Evolutionary conservation across 2,797 vertebrate genomes (phyloP), one percentile per base, ranked within the genome.

Genomic region (Hybognathus amarus): DNA sequence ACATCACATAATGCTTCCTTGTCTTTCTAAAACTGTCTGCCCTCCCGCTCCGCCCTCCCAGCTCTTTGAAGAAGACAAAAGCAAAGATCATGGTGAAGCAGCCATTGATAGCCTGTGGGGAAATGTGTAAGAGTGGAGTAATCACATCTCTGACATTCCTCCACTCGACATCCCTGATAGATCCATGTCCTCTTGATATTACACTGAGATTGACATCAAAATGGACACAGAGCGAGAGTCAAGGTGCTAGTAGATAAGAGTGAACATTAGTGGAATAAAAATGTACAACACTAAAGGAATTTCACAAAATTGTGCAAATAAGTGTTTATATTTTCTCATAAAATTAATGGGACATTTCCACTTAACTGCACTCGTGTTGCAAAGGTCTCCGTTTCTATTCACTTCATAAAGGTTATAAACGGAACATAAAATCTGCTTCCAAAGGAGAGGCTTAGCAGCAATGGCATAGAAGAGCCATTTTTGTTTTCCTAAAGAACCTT

Each of bases 81-180:
- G 94, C 91, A 93, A 94, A 93, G 93, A 91, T 87, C 89, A 89
- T 89, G 85, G 84, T 88, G 92, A 87, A 90, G 91, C 91, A 86
- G 90, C 89, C 92, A 93, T 93, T 86, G 90, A 93, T 92, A 88
- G 91, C 91, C 90, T 64, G 5, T 77, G 70, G 88, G 92, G 87
- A 93, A 92, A 93, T 88, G 89, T 92, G 89, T 93, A 93, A 93
- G 91, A 90, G 91, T 89, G 90, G 92, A 91, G 91, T 93, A 94
- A 94, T 92, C 91, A 91, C 91, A 91, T 90, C 90, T 88, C 85
- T 88, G 88, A 91, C 87, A 90, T 89, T 89, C 90, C 87, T 89
- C 79, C 80, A 74, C 90, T 92, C n/a, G 91, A 93, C 91, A 87
- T 85, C 83, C 81, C 85, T 89, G 90, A 93, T 92, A 90, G 89